phyloP scores from a whole-genome alignment of 2,113 vertebrate species.

The Syrrhaptes paradoxus region DNA sequence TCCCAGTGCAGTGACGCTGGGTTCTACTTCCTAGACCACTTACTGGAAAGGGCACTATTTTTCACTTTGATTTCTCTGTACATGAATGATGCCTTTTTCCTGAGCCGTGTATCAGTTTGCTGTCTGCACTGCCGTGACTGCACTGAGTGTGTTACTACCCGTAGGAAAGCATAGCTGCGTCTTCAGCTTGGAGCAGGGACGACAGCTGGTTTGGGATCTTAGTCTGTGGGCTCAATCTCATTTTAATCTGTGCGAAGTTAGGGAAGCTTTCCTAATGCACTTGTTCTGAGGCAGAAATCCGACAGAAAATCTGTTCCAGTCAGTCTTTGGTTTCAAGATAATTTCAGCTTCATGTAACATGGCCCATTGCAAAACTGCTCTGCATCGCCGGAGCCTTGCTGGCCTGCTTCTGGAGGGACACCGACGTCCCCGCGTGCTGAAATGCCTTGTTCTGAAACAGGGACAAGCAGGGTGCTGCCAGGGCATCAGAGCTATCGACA shows the following conservation, averaged over 20 bases:
- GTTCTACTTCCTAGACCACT: background rate
- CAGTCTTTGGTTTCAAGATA: background rate
- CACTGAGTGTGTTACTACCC: accelerated
- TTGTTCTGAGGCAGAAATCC: background rate
- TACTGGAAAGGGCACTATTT: accelerated
- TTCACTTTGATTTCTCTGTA: background rate
- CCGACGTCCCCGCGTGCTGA: accelerated
- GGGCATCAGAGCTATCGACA: background rate
- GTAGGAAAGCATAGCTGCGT: background rate
- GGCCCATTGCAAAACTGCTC: background rate
- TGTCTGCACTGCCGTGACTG: background rate
- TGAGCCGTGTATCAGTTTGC: background rate
- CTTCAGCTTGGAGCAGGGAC: accelerated
- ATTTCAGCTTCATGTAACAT: accelerated
- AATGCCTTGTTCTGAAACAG: background rate
- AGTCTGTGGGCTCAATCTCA: background rate
- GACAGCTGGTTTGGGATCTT: background rate
- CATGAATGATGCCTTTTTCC: background rate
- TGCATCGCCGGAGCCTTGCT: accelerated
- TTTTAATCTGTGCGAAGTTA: background rate
- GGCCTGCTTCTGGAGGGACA: background rate
- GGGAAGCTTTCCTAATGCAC: background rate
- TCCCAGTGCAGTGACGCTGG: background rate
- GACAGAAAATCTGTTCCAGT: background rate
- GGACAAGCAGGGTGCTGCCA: background rate